These are phyloP conservation scores for Subacronicta megacephala DNA, from an alignment of 2,888 invertebrate genomes.

Conservation along the genomic window DNA sequence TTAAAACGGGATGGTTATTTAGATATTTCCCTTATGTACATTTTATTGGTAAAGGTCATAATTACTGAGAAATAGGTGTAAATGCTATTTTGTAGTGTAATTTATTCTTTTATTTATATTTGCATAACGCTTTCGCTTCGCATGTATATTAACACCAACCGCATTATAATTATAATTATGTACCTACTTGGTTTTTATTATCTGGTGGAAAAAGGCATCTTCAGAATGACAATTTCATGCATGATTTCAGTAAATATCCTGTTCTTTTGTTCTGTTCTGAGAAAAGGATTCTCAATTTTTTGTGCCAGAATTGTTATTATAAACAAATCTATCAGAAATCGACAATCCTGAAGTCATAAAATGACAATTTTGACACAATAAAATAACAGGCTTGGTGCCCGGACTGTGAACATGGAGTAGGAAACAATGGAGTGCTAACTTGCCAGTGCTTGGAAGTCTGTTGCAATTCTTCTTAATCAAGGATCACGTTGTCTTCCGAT, in stretches of 20 bases:
- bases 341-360: no score
- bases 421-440: neutral
- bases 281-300: no score
- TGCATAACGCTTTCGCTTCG: conserved; percentile 51
- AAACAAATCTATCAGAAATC: no score
- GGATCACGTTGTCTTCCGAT: no score
- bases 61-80: no score
- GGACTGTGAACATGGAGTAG: neutral
- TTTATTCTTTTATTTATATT: neutral
- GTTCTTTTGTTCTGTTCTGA: no score
- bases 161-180: conserved; percentile 9
- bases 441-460: neutral
- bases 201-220: neutral
- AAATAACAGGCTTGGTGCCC: no score
- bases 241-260: neutral
- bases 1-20: conserved; percentile 23
- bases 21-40: conserved; percentile 5
- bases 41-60: conserved; percentile 21
- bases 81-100: no score
- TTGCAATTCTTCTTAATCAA: no score
- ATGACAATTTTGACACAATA: no score
- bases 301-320: no score
- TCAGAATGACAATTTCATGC: neutral
- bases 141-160: conserved; percentile 31
- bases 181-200: no score